Base-by-base conservation (phyloP, 1,140 invertebrate species). In the Plodia interpunctella region DNA sequence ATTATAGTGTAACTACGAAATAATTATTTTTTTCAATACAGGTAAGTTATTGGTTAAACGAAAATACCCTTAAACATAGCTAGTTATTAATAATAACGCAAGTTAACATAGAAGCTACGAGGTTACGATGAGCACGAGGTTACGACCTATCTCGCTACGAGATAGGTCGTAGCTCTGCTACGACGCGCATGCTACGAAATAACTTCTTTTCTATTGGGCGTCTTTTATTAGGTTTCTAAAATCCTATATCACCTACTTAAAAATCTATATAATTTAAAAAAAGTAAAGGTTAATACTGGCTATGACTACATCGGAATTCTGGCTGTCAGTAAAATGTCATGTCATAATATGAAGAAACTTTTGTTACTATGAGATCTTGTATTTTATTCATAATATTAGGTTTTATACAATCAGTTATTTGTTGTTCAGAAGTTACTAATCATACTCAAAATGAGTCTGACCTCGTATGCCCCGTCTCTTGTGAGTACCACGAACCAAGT, bases 331-430 rank as follows among this genome's bases (percentile, higher is more conserved):
- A 4, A 44, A 44, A 72, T 57, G 59, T 32, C 52, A 66, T 78
- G 81, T 80, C 83, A 82, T 74, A 73, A 65, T 67, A 77, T 70
- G 66, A 79, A 72, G 65, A 70, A 65, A 53, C 60, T 78, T 80
- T 85, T 79, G 60, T 73, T 82, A 87, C 66, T 71, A 88, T 87
- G 82, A 78, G 72, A 82, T 74, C 68, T 72, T 66, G 63, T 72
- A 68, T 76, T 69, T 65, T 87, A 78, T 76, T 83, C 70, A 70
- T 84, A 70, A 63, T 80, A 77, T 74, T 80, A 72, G 53, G 61
- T 63, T 68, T 78, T 80, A 69, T 72, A 73, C 62, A 72, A 64
- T 57, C 71, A 58, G 62, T 71, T 60, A 70, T 67, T 57, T 68
- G 62, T 50, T 58, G 62, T 50, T 57, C 58, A 25, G 59, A 66